Evolutionary conservation across 1,140 invertebrate genomes (phyloP).

Genomic region (Drosophila trapezifrons): DNA sequence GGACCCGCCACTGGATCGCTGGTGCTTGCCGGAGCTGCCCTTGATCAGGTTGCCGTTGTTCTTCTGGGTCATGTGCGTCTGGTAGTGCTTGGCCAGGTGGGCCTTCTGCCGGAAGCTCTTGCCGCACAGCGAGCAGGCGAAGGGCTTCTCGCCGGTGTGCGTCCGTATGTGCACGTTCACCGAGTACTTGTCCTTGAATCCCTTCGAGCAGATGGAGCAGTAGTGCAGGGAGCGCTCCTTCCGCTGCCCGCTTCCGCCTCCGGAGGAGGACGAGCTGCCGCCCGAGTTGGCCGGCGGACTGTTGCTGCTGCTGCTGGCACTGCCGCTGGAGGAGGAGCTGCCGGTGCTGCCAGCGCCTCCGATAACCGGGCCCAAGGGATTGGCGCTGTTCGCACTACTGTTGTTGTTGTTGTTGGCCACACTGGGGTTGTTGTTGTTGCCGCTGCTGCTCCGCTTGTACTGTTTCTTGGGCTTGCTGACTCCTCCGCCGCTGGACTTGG

Average conservation of each 20-base stretch:
- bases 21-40: conserved; percentile 68
- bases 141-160: conserved; percentile 94
- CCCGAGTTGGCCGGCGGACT: conserved; percentile 64
- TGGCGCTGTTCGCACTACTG: conserved; percentile 84
- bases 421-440: conserved; percentile 69
- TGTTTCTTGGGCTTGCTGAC: conserved; percentile 84
- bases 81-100: conserved; percentile 98
- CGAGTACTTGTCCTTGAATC: conserved; percentile 97
- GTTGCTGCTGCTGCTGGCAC: conserved; percentile 76
- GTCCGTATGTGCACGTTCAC: conserved; percentile 96
- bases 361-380: conserved; percentile 70
- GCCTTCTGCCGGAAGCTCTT: conserved; percentile 98
- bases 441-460: conserved; percentile 84
- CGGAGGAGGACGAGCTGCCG: conserved; percentile 67
- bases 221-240: conserved; percentile 95
- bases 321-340: conserved; percentile 66
- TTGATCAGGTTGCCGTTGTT: conserved; percentile 84
- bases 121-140: conserved; percentile 93
- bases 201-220: conserved; percentile 95
- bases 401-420: conserved; percentile 76
- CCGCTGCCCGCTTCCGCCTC: conserved; percentile 84
- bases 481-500: conserved; percentile 44
- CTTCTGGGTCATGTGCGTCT: conserved; percentile 95
- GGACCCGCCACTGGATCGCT: conserved; percentile 35
- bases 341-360: conserved; percentile 42